Conservation (phyloP, 1,140 invertebrate genomes). For the Melitaea cinxia region DNA sequence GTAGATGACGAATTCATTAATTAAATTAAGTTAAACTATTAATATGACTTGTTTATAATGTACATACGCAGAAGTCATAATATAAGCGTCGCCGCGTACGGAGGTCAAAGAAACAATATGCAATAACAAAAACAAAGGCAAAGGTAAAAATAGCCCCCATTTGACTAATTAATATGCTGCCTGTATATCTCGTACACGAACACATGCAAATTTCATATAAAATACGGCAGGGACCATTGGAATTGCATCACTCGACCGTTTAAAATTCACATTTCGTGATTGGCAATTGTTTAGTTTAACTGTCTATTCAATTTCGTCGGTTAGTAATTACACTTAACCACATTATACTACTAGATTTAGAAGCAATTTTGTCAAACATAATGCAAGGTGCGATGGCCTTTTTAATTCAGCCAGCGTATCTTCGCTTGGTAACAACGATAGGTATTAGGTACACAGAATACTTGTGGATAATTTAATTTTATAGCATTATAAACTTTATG, state of each 20-base stretch:
- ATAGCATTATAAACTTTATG: conserved; percentile 23
- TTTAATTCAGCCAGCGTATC: conserved; percentile 32
- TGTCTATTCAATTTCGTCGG: conserved; percentile 43
- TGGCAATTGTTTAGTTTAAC: conserved; percentile 31
- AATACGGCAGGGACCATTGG: conserved; percentile 46
- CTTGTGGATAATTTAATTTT: conserved; percentile 1
- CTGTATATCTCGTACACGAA: conserved; percentile 45
- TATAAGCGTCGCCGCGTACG: background rate
- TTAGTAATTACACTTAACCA: conserved; percentile 30
- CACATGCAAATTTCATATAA: conserved; percentile 58
- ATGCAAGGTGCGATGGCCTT: conserved; percentile 22
- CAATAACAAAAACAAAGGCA: conserved; percentile 43
- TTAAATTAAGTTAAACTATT: background rate
- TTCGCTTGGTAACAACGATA: conserved; percentile 40
- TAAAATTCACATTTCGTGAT: conserved; percentile 46
- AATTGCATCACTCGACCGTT: conserved; percentile 45
- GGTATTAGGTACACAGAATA: conserved; percentile 6
- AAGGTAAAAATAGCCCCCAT: conserved; percentile 52
- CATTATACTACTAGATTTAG: conserved; percentile 14
- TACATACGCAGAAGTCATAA: background rate
- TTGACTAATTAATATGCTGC: conserved; percentile 61
- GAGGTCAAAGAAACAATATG: conserved; percentile 28
- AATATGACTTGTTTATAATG: background rate
- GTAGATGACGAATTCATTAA: too few species aligned
- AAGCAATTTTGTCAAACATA: background rate